Conservation (phyloP, 2,797 vertebrate species). For the Salmo trutta region DNA sequence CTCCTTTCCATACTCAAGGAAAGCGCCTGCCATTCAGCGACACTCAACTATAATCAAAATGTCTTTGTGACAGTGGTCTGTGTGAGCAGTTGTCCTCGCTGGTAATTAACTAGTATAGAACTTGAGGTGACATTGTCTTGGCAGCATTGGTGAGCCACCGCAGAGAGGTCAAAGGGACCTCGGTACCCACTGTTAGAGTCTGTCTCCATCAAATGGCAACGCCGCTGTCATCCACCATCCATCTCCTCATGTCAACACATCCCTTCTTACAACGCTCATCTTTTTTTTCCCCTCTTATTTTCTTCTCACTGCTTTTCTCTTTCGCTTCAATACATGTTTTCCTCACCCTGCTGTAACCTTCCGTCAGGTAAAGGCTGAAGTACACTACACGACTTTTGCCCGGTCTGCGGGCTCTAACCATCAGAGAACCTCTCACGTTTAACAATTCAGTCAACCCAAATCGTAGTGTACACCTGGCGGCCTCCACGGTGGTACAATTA, state of each 20-base stretch:
- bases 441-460: no score
- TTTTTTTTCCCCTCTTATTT: background rate
- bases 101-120: constrained; percentile 24
- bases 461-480: no score
- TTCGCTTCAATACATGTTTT: background rate
- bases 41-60: constrained; percentile 18
- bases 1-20: constrained; percentile 28
- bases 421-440: no score
- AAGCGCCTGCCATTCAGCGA: constrained; percentile 12
- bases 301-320: background rate
- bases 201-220: background rate
- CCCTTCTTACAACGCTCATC: background rate
- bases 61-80: background rate
- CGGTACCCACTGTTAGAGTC: constrained; percentile 3
- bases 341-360: background rate
- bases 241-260: background rate
- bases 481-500: no score
- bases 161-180: constrained; percentile 7
- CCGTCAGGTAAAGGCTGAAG: background rate
- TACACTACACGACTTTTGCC: no score
- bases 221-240: background rate
- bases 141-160: constrained; percentile 12
- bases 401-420: no score
- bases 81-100: constrained; percentile 22
- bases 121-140: constrained; percentile 17